Evolutionary conservation across 2,888 invertebrate species (phyloP).

Genomic region (Automeris io): DNA sequence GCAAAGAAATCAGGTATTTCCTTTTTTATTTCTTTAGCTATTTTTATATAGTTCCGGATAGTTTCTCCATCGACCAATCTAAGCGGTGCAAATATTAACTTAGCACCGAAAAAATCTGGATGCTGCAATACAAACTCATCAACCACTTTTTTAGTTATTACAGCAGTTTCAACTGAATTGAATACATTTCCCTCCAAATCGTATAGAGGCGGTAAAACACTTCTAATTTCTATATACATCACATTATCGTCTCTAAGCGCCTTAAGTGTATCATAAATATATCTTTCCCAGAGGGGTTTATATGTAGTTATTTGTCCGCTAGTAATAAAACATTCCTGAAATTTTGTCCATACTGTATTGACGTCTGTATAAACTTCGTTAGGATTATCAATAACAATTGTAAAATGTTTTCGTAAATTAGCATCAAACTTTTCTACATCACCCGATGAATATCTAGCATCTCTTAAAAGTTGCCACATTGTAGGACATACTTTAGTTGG

Average conservation of each 20-base stretch:
- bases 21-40: slow-evolving; percentile 56
- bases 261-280: slow-evolving; percentile 79
- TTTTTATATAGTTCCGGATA: slow-evolving; percentile 64
- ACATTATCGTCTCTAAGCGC: slow-evolving; percentile 82
- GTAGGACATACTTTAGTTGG: slow-evolving; percentile 35
- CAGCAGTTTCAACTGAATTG: slow-evolving; percentile 69
- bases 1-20: slow-evolving; percentile 82
- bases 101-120: slow-evolving; percentile 81
- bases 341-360: slow-evolving; percentile 78
- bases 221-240: slow-evolving; percentile 82
- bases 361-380: slow-evolving; percentile 65
- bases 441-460: slow-evolving; percentile 60
- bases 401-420: slow-evolving; percentile 68
- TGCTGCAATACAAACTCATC: slow-evolving; percentile 76
- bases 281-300: slow-evolving; percentile 80
- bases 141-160: slow-evolving; percentile 72
- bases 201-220: slow-evolving; percentile 79
- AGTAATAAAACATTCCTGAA: slow-evolving; percentile 73
- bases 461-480: slow-evolving; percentile 69
- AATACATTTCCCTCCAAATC: slow-evolving; percentile 79
- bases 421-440: slow-evolving; percentile 72
- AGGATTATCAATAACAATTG: slow-evolving; percentile 71
- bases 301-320: slow-evolving; percentile 75
- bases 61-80: slow-evolving; percentile 57
- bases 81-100: slow-evolving; percentile 82